These are phyloP conservation scores for Coreoperca whiteheadi DNA, from an alignment of 2,113 vertebrate species.

Conservation along the genomic window DNA sequence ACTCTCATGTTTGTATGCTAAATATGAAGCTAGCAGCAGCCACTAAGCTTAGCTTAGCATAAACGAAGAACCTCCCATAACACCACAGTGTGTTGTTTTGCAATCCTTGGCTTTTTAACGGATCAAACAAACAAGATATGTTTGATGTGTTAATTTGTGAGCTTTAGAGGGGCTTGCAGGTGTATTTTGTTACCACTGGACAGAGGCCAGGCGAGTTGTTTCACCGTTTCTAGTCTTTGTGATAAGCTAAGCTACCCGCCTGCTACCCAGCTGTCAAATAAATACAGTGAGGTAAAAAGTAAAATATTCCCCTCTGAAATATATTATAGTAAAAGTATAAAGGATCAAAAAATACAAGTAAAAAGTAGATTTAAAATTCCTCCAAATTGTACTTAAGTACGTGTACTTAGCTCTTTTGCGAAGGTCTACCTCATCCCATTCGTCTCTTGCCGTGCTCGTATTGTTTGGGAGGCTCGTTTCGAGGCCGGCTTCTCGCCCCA, in stretches of 20 bases:
- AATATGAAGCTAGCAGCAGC: background rate
- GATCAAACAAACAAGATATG: too few species aligned
- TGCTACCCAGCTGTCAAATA: too few species aligned
- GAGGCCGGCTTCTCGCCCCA: slow-evolving; percentile 12
- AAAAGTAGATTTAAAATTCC: background rate
- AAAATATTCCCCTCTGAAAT: background rate
- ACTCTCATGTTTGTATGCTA: background rate
- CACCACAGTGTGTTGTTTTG: too few species aligned
- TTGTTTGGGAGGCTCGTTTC: slow-evolving; percentile 2
- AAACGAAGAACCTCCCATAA: too few species aligned
- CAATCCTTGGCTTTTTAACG: too few species aligned
- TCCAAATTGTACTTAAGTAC: background rate
- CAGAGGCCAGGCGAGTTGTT: too few species aligned
- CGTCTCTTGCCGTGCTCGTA: background rate
- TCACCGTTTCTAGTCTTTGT: too few species aligned
- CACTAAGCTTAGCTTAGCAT: background rate
- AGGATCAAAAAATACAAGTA: background rate
- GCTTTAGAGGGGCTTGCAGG: too few species aligned
- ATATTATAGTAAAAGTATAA: background rate
- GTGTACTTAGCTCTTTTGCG: background rate
- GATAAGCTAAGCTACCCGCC: too few species aligned
- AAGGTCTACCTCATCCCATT: background rate
- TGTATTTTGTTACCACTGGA: too few species aligned
- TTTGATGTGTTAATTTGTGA: too few species aligned
- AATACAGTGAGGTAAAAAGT: background rate